These are phyloP conservation scores for Pemphigus obesinymphae DNA, from an alignment of 1,140 invertebrate species.

Conservation along the genomic window DNA sequence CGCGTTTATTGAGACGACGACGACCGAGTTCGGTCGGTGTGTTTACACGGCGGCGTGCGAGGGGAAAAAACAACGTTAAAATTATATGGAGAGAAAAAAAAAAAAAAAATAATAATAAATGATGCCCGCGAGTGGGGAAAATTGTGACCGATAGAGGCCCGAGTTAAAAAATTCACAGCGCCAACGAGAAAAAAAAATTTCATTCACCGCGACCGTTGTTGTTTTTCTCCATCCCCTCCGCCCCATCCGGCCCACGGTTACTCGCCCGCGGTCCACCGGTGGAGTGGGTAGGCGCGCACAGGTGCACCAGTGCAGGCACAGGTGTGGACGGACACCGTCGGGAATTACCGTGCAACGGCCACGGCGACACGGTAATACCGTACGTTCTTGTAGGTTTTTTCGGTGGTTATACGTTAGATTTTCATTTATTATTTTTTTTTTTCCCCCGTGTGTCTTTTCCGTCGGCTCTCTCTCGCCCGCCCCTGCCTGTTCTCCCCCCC, in stretches of 20 bases:
- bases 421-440: slow-evolving; percentile 7
- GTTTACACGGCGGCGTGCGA: neutral
- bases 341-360: slow-evolving; percentile 25
- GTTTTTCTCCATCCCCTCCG: neutral
- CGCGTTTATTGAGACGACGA: slow-evolving; percentile 12
- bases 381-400: neutral
- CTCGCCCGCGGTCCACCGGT: neutral
- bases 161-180: slow-evolving; percentile 20
- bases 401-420: slow-evolving; percentile 2
- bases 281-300: neutral
- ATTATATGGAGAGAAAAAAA: neutral
- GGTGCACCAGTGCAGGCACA: slow-evolving; percentile 36
- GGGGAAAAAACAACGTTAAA: neutral
- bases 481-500: neutral
- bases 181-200: slow-evolving; percentile 29
- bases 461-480: neutral
- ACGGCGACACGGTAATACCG: slow-evolving; percentile 25
- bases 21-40: neutral
- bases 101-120: neutral
- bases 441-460: neutral
- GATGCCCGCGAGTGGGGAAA: slow-evolving; percentile 3
- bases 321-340: slow-evolving; percentile 16
- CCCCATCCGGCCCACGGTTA: neutral
- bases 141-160: neutral
- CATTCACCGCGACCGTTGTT: slow-evolving; percentile 29